Evolutionary conservation across 1,140 invertebrate genomes (phyloP).

Genomic region (Bacillus rossius): DNA sequence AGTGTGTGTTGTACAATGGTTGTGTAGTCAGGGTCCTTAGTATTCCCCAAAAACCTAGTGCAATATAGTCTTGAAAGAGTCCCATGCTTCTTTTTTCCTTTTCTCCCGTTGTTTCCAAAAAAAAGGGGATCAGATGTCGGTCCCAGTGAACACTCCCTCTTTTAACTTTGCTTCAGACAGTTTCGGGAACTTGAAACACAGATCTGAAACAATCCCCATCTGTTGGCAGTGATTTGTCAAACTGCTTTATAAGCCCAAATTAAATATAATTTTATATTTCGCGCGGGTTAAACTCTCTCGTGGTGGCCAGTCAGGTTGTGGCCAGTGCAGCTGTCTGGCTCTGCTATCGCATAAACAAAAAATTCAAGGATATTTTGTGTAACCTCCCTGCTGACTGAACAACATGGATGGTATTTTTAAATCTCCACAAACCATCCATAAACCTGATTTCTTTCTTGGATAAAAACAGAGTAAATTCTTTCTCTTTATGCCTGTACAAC

Average conservation of each 20-base stretch:
- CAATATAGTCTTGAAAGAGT: not conserved
- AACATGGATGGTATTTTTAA: no score
- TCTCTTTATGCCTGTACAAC: constrained; percentile 14
- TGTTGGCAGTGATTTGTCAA: no score
- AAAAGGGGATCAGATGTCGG: not conserved
- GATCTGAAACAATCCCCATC: not conserved
- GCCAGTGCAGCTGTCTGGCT: not conserved
- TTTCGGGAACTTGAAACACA: not conserved
- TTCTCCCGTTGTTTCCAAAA: no score
- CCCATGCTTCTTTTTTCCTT: not conserved
- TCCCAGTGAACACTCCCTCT: not conserved
- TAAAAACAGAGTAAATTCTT: constrained; percentile 13
- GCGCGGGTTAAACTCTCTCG: constrained; percentile 1
- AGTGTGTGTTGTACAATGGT: not conserved
- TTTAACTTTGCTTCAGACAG: not conserved
- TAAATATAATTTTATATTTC: constrained; percentile 18
- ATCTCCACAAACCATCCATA: constrained; percentile 23
- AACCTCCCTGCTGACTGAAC: no score
- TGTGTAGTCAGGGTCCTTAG: constrained; percentile 1
- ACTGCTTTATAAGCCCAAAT: not conserved
- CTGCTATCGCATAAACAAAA: not conserved
- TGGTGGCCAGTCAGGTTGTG: not conserved
- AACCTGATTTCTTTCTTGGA: constrained; percentile 16
- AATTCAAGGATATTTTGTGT: constrained; percentile 5
- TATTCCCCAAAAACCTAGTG: no score